phyloP scores from a whole-genome alignment of 2,113 vertebrate genomes.

The Rhinoderma darwinii region DNA sequence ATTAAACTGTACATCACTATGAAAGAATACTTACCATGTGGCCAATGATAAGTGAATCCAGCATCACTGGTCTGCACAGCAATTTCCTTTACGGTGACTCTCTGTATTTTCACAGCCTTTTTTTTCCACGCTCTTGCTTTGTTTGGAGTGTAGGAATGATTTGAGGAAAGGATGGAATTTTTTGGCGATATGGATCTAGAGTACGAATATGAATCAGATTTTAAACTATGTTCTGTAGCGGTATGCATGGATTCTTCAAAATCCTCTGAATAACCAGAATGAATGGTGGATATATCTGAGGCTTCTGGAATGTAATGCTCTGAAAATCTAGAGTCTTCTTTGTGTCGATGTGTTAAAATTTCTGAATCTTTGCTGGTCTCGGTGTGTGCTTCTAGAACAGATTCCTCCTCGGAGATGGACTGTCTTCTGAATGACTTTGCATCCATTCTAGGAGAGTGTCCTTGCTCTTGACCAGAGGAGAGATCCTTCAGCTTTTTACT shows the following conservation, averaged over 20 bases:
- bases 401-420: constrained; percentile 7
- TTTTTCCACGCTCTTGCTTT: neutral
- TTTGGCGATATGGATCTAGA: neutral
- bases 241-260: constrained; percentile 64
- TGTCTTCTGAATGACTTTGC: neutral
- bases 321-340: constrained; percentile 37
- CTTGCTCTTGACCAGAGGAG: neutral
- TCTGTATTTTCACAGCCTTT: accelerated
- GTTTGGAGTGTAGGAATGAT: neutral
- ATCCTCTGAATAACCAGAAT: constrained; percentile 68
- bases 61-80: constrained; percentile 78
- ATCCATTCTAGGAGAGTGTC: neutral
- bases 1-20: neutral
- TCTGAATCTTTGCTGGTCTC: constrained; percentile 53
- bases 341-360: constrained; percentile 75
- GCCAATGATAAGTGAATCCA: constrained; percentile 62
- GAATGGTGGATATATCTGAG: neutral
- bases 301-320: neutral
- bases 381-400: neutral
- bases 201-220: neutral
- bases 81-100: constrained; percentile 69
- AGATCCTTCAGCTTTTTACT: neutral
- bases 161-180: accelerated
- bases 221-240: neutral
- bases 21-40: constrained; percentile 72